A percentile compares a stretch with the other conserved stretches of the same genome.
These are phyloP conservation scores for Euphysa ruthae DNA, from an alignment of 30 jellyfish, hydroid and myxozoan genomes.

Conservation along the genomic window DNA sequence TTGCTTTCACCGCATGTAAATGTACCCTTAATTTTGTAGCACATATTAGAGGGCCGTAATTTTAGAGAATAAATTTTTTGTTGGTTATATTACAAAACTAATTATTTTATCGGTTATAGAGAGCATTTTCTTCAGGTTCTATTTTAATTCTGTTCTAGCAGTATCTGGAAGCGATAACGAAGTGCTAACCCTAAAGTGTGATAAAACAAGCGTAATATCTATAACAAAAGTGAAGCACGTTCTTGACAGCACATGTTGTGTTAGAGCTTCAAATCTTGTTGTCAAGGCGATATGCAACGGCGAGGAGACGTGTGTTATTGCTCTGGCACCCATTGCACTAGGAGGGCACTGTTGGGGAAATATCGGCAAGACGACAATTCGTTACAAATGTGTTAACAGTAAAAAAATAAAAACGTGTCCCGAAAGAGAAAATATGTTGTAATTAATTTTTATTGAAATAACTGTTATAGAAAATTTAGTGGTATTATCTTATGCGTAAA, in stretches of 20 bases:
- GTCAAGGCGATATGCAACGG: slow-evolving; percentile 10
- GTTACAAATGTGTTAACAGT: slow-evolving; percentile 3
- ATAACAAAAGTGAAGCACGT: slow-evolving; percentile 2
- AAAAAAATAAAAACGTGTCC: not conserved
- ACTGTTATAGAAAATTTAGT: too few relatives aligned
- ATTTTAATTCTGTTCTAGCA: too few relatives aligned
- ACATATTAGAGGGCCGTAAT: too few relatives aligned
- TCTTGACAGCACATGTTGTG: not conserved
- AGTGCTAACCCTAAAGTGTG: not conserved
- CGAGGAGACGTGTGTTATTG: not conserved
- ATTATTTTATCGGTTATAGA: too few relatives aligned
- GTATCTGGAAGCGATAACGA: slow-evolving; percentile 1
- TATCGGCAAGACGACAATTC: not conserved
- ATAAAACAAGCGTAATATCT: not conserved
- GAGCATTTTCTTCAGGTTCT: too few relatives aligned
- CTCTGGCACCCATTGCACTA: not conserved
- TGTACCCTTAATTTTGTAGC: too few relatives aligned
- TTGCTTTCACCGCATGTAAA: too few relatives aligned
- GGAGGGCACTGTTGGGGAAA: slow-evolving; percentile 7
- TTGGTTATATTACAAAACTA: too few relatives aligned
- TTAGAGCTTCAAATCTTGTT: not conserved
- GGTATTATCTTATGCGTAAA: too few relatives aligned
- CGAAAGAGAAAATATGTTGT: too few relatives aligned
- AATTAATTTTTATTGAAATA: too few relatives aligned
- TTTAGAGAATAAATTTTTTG: too few relatives aligned